These are phyloP conservation scores for Phoeniculus purpureus DNA, from an alignment of 2,797 vertebrate species.

Conservation along the genomic window DNA sequence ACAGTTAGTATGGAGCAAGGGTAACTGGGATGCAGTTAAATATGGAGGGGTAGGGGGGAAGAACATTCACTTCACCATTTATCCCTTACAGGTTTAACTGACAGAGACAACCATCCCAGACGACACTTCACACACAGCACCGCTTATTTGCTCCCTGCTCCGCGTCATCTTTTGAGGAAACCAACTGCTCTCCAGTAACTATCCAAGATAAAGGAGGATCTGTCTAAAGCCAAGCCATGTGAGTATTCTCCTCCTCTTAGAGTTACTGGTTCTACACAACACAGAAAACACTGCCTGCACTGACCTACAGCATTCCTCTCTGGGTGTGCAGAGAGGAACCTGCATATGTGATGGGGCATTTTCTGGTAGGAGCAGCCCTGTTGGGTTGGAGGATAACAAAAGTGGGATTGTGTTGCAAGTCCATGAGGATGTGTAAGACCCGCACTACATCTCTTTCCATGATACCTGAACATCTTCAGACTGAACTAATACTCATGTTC, in stretches of 20 bases:
- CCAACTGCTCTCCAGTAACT: background rate
- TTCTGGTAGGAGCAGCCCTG: background rate
- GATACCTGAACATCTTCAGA: background rate
- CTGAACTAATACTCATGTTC: accelerated
- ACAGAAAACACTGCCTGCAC: background rate
- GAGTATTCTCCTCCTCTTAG: background rate
- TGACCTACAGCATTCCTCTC: background rate
- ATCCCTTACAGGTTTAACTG: background rate
- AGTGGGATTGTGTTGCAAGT: background rate
- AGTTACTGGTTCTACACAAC: background rate
- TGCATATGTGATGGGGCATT: accelerated
- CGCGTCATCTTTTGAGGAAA: background rate
- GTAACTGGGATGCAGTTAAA: constrained; percentile 74
- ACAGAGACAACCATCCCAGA: background rate
- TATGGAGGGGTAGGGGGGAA: background rate
- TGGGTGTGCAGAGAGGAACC: background rate
- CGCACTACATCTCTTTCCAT: background rate
- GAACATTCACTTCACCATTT: background rate
- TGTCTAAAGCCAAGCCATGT: background rate
- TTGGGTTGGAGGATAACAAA: background rate
- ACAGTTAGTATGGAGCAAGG: constrained; percentile 72
- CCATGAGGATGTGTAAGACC: background rate
- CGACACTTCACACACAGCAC: background rate
- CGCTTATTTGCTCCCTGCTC: background rate
- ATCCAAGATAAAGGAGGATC: background rate